These are phyloP conservation scores for Gadopsis bispinosus DNA, from an alignment of 2,797 vertebrate genomes.

Conservation along the genomic window DNA sequence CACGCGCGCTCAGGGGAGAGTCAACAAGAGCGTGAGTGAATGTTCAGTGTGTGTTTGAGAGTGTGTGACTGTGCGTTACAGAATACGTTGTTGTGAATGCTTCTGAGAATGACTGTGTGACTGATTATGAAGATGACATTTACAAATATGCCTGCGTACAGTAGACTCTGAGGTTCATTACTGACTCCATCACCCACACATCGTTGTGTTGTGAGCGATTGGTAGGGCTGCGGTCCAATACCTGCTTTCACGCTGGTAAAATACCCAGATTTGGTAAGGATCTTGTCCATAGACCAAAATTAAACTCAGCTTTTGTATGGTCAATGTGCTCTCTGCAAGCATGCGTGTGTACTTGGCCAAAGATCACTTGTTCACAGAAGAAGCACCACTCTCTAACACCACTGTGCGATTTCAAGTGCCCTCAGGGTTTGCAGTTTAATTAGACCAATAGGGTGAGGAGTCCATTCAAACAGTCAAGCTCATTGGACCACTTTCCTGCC, in stretches of 20 bases:
- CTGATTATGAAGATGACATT: slow-evolving; percentile 19
- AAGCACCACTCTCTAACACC: background rate
- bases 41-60: slow-evolving; percentile 10
- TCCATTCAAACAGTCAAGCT: background rate
- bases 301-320: background rate
- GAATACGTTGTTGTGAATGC: background rate
- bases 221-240: background rate
- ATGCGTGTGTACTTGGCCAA: background rate
- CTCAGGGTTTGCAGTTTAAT: too few relatives aligned
- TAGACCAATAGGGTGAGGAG: background rate
- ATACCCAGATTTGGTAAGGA: background rate
- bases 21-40: background rate
- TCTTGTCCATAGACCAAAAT: background rate
- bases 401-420: background rate
- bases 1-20: background rate
- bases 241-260: background rate
- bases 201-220: background rate
- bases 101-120: background rate
- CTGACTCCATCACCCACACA: background rate
- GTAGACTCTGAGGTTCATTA: slow-evolving; percentile 7
- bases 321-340: background rate
- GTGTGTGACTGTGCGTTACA: background rate
- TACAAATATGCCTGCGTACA: background rate
- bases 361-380: background rate
- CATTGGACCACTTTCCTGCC: background rate